phyloP scores from a whole-genome alignment of 2,888 invertebrate genomes.

The Rhaphigaster nebulosa region DNA sequence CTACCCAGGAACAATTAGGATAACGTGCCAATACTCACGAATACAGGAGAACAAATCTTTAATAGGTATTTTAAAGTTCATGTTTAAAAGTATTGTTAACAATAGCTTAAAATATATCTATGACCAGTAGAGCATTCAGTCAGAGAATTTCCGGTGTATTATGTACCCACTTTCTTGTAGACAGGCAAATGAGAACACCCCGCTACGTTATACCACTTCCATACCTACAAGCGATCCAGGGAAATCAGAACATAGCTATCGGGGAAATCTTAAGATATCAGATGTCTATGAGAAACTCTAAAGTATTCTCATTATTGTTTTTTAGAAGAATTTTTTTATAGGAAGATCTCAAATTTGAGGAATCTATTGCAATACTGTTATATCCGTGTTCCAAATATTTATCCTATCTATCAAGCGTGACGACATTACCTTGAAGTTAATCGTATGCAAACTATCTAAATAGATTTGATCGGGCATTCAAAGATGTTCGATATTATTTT shows the following conservation, averaged over 20 bases:
- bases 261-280: not conserved
- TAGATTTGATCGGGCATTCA: not conserved
- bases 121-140: not conserved
- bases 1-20: not conserved
- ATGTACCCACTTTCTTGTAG: not conserved
- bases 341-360: not conserved
- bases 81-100: not conserved
- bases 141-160: not conserved
- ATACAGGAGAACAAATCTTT: not conserved
- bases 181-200: not conserved
- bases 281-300: not conserved
- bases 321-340: not conserved
- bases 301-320: not conserved
- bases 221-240: not conserved
- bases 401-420: not conserved
- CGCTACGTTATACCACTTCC: not conserved
- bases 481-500: not conserved
- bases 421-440: not conserved
- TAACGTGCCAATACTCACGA: not conserved
- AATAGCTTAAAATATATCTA: not conserved
- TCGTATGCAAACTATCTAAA: not conserved
- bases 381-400: not conserved
- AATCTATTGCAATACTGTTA: not conserved
- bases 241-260: constrained; percentile 2
- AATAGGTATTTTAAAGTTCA: not conserved